Percentiles rank a stretch among this genome's conserved stretches.
Conservation (phyloP, 2,797 vertebrate genomes). For the Delichon dasypus region DNA sequence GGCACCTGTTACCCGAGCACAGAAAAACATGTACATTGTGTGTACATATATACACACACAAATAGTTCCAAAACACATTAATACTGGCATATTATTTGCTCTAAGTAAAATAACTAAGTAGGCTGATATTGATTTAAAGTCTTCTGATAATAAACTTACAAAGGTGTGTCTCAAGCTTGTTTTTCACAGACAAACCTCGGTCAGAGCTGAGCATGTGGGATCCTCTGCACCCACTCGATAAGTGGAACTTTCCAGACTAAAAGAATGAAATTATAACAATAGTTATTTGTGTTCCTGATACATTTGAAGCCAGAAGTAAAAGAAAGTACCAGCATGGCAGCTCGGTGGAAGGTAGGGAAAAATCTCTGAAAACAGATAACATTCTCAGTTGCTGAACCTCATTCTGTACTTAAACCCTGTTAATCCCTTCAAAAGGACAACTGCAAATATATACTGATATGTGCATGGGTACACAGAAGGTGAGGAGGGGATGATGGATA, state of each 20-base stretch:
- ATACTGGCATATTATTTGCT: conserved; percentile 15
- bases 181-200: neutral
- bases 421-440: conserved; percentile 28
- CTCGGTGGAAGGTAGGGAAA: conserved; percentile 6
- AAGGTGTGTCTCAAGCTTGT: neutral
- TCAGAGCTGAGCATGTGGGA: neutral
- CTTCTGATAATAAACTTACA: neutral
- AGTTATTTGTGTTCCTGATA: conserved; percentile 28
- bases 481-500: neutral
- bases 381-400: neutral
- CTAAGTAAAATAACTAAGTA: conserved; percentile 1
- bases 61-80: neutral
- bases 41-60: neutral
- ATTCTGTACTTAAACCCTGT: neutral
- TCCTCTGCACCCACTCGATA: conserved; percentile 2
- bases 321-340: neutral
- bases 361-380: conserved; percentile 31
- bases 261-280: conserved; percentile 6
- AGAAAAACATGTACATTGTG: neutral
- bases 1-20: neutral
- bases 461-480: neutral
- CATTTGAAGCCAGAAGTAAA: neutral
- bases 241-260: neutral
- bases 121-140: neutral
- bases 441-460: conserved; percentile 22